Percentiles rank a stretch among this genome's conserved stretches.
Evolutionary conservation across 2,113 vertebrate genomes (phyloP).

Genomic region (Onychostoma macrolepis): DNA sequence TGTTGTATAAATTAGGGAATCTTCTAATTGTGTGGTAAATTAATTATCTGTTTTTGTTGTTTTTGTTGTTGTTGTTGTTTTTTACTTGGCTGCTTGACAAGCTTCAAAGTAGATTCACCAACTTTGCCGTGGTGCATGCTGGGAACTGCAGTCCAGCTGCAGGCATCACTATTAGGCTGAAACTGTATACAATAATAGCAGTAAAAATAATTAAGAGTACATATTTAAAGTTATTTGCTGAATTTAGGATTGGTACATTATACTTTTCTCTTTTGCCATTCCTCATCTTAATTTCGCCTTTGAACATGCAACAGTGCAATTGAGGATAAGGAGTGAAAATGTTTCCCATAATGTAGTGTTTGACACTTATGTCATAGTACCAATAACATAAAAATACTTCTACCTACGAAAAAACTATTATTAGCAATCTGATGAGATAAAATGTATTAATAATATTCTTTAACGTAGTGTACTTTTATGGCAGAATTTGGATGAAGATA

Average conservation of each 20-base stretch:
- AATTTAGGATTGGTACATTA: too few species aligned
- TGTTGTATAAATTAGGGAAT: neutral
- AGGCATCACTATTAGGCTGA: neutral
- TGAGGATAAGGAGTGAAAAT: neutral
- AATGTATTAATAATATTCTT: neutral
- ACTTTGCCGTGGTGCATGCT: neutral
- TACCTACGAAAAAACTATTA: too few species aligned
- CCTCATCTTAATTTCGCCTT: neutral
- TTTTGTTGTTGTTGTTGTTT: too few species aligned
- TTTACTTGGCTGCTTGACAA: too few species aligned
- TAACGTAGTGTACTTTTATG: neutral
- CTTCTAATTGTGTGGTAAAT: neutral
- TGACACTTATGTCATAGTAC: too few species aligned
- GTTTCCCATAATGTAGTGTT: neutral
- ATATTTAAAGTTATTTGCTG: too few species aligned
- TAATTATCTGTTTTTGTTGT: too few species aligned
- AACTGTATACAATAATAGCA: neutral
- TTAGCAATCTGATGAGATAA: neutral
- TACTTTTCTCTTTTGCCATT: neutral
- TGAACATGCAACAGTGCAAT: too few species aligned
- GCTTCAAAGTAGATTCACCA: neutral
- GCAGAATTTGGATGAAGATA: neutral
- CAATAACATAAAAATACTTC: too few species aligned
- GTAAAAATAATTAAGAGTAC: too few species aligned
- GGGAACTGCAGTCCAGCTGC: neutral